phyloP scores from a whole-genome alignment of 2,888 invertebrate genomes.

The Tromatobia lineatoria region DNA sequence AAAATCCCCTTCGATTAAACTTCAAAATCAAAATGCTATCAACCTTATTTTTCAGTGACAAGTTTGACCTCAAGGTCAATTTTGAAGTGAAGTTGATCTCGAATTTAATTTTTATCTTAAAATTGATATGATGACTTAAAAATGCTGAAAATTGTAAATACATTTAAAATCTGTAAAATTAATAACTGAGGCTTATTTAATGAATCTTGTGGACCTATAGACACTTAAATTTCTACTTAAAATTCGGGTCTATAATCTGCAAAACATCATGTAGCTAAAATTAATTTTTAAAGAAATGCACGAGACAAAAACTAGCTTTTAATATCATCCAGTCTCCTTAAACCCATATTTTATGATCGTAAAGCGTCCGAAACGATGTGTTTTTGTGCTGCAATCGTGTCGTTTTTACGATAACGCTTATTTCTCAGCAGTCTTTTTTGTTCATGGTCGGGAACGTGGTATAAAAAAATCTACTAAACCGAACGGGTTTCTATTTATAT shows the following conservation, averaged over 20 bases:
- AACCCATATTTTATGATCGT: background rate
- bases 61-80: too few relatives aligned
- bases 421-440: background rate
- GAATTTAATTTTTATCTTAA: too few relatives aligned
- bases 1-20: background rate
- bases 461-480: background rate
- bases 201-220: background rate
- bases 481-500: conserved; percentile 38
- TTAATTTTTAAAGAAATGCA: background rate
- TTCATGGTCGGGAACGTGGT: background rate
- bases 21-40: background rate
- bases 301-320: background rate
- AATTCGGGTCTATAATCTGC: background rate
- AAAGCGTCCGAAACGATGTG: background rate
- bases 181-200: background rate
- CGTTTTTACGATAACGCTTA: background rate
- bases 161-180: too few relatives aligned
- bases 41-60: background rate
- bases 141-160: too few relatives aligned
- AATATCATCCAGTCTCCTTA: background rate
- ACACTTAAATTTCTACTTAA: background rate
- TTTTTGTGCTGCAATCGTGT: background rate
- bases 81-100: too few relatives aligned
- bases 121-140: too few relatives aligned
- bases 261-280: background rate